Evolutionary conservation across 2,113 vertebrate species (phyloP), one percentile per base, ranked within the genome.

Genomic region (Bufo bufo): DNA sequence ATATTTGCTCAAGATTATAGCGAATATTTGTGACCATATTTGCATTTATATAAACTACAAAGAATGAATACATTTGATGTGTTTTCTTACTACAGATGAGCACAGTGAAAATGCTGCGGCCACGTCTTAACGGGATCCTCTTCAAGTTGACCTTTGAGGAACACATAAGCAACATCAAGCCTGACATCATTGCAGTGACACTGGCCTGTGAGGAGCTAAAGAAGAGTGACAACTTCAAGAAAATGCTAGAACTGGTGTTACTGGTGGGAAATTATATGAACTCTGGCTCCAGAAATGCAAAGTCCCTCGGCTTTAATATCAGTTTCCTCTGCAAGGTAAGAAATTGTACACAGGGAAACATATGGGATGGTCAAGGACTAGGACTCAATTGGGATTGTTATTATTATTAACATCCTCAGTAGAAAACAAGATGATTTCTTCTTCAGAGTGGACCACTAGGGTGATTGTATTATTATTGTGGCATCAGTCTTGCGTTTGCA

Each of bases 191-290:
- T 94, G 97, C 97, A 0, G 98, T 99, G 85, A 99, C 98, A 0
- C 94, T 98, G 14, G 98, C 98, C 87, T 99, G 98, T 9, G 98
- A 99, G 91, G 98, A 99, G 92, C 93, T 99, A 90, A 98, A 97
- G 94, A 99, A 97, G 92, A 99, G 98, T 0, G 98, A 99, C n/a
- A 93, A 92, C 90, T 98, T 99, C 87, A 94, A 92, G 90, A 96
- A 87, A 85, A 93, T 99, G 14, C 92, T 99, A 87, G 97, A 99
- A 89, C 50, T 99, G 86, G 94, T 99, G 72, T 92, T 99, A 23
- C 93, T 99, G 87, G 94, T 99, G 47, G 98, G 98, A 23, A 99
- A 99, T 93, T 99, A 98, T 94, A 99, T 99, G 98, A 99, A 99
- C 72, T 95, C 98, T 0, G 98, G 98, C 86, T 99, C 98, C 20